phyloP scores from a whole-genome alignment of 2,888 invertebrate species.

The Pollenia angustigena region DNA sequence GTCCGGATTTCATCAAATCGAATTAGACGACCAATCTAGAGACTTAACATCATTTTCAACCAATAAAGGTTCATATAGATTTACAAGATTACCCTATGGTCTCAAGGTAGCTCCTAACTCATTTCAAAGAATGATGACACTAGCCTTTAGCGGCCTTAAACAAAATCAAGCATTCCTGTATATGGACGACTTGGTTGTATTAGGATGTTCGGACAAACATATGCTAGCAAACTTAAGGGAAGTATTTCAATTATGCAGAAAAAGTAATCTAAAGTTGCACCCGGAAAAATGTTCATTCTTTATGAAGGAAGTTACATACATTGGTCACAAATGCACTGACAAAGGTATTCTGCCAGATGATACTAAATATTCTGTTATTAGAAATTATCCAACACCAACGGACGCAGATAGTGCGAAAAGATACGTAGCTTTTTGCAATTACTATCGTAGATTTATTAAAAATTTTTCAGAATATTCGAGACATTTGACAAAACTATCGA shows the following conservation, averaged over 20 bases:
- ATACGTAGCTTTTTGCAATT: conserved; percentile 2
- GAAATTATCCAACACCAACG: not conserved
- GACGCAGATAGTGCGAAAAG: not conserved
- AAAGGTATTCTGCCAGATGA: conserved; percentile 2
- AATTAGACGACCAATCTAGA: too few relatives aligned
- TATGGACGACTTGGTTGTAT: too few relatives aligned
- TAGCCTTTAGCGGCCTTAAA: too few relatives aligned
- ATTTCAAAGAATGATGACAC: too few relatives aligned
- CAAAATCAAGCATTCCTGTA: too few relatives aligned
- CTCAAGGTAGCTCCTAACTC: too few relatives aligned
- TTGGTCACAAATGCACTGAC: conserved; percentile 5
- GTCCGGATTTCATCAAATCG: too few relatives aligned
- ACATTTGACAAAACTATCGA: conserved; percentile 23
- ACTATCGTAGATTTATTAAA: not conserved
- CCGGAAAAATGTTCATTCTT: not conserved
- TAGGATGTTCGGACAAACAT: not conserved
- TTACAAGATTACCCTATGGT: too few relatives aligned
- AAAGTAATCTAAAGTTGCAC: not conserved
- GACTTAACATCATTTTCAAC: too few relatives aligned
- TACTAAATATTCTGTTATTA: not conserved
- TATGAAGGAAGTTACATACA: not conserved
- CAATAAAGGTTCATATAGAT: too few relatives aligned
- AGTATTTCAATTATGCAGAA: not conserved
- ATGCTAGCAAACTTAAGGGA: not conserved
- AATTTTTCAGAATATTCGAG: conserved; percentile 16